Evolutionary conservation across 2,888 invertebrate genomes (phyloP).

Genomic region (Galerucella calmariensis): DNA sequence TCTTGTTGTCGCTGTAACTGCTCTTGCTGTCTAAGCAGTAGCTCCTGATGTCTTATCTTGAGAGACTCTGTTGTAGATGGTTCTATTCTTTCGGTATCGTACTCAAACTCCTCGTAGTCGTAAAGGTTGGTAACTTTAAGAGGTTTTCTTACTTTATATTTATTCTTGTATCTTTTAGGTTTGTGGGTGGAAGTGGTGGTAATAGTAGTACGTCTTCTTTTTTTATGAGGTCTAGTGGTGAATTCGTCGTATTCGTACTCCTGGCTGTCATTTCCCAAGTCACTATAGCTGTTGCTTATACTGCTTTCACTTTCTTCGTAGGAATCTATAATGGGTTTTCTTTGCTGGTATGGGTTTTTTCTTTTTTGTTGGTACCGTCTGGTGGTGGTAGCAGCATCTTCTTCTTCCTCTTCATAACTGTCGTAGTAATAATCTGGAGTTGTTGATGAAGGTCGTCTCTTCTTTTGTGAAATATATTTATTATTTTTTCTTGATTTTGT

Average conservation of each 20-base stretch:
- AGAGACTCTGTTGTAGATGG: constrained; percentile 26
- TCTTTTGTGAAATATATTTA: constrained; percentile 39
- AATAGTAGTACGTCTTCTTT: constrained; percentile 42
- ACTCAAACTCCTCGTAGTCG: constrained; percentile 43
- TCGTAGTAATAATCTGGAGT: constrained; percentile 50
- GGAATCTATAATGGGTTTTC: constrained; percentile 44
- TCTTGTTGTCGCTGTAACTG: constrained; percentile 27
- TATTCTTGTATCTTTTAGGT: constrained; percentile 40
- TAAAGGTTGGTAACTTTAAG: constrained; percentile 33
- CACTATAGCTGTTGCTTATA: constrained; percentile 40
- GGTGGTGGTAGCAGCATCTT: constrained; percentile 39
- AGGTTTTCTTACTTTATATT: constrained; percentile 39
- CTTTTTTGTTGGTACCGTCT: constrained; percentile 42
- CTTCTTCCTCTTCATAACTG: constrained; percentile 49
- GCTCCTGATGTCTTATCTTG: constrained; percentile 33
- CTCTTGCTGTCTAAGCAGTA: constrained; percentile 24
- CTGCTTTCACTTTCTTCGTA: constrained; percentile 48
- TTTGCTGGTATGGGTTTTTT: constrained; percentile 35
- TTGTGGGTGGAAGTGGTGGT: constrained; percentile 41
- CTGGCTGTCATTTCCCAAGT: constrained; percentile 32
- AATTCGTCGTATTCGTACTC: constrained; percentile 48
- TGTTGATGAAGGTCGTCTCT: constrained; percentile 39
- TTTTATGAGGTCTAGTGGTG: constrained; percentile 47
- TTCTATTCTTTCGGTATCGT: constrained; percentile 40
- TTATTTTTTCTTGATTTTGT: constrained; percentile 40